A percentile compares a stretch with the other conserved stretches of the same genome.
These are phyloP conservation scores for Zoanthus sansibaricus DNA, from an alignment of 92 coral and sea anemone species.

Conservation along the genomic window DNA sequence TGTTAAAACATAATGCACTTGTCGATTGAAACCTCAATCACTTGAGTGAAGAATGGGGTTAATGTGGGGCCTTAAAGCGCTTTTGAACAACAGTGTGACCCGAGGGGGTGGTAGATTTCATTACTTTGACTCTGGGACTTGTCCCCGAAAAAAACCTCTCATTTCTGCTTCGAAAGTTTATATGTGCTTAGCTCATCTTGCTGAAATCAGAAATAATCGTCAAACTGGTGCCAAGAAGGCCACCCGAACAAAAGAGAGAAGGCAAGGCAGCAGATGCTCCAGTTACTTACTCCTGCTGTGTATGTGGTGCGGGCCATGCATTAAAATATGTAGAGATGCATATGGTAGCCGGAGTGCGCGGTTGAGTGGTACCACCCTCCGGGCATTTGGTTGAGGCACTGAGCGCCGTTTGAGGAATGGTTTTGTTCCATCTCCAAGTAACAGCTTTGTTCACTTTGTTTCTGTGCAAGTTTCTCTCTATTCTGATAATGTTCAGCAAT, in stretches of 20 bases:
- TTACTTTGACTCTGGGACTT: too few species aligned
- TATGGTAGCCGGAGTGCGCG: constrained; percentile 42
- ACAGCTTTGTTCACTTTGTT: too few species aligned
- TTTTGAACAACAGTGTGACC: too few species aligned
- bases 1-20: too few species aligned
- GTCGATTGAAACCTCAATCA: too few species aligned
- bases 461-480: too few species aligned
- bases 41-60: too few species aligned
- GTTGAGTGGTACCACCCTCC: constrained; percentile 20
- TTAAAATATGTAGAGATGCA: constrained; percentile 57
- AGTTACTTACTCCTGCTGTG: constrained; percentile 62
- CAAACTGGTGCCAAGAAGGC: constrained; percentile 43
- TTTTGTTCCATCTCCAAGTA: constrained; percentile 17
- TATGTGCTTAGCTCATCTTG: constrained; percentile 25
- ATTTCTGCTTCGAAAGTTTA: constrained; percentile 2
- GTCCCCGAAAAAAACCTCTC: too few species aligned
- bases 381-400: constrained; percentile 10
- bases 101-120: too few species aligned
- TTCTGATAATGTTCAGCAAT: too few species aligned
- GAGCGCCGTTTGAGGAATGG: constrained; percentile 22
- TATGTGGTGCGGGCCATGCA: constrained; percentile 61
- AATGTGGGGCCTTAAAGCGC: too few species aligned
- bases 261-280: constrained; percentile 15
- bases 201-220: constrained; percentile 31
- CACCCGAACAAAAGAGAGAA: constrained; percentile 18